Evolutionary conservation across 92 coral and sea anemone genomes (phyloP).

Genomic region (Anthopleura xanthogrammica): DNA sequence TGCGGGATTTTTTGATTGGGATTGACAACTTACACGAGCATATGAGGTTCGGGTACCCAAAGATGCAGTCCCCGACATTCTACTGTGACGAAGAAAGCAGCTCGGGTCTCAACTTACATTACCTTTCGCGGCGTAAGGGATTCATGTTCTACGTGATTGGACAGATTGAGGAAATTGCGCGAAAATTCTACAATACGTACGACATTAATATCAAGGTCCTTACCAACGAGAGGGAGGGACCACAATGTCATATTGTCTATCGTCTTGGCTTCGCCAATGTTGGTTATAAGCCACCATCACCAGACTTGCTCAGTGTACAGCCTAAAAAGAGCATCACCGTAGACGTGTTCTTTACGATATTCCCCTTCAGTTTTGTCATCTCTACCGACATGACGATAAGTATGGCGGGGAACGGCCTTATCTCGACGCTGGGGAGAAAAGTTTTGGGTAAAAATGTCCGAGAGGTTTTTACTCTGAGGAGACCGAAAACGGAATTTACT

Average conservation of each 20-base stretch:
- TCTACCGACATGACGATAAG: conserved; percentile 62
- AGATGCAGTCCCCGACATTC: conserved; percentile 78
- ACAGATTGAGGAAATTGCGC: conserved; percentile 72
- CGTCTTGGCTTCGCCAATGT: conserved; percentile 63
- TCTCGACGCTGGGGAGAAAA: conserved; percentile 65
- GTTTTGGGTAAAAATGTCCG: conserved; percentile 59
- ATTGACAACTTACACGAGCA: conserved; percentile 85
- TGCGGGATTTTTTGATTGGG: conserved; percentile 77
- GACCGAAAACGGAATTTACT: conserved; percentile 81
- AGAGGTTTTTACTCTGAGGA: conserved; percentile 68
- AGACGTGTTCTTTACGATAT: conserved; percentile 71
- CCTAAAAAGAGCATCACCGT: conserved; percentile 36
- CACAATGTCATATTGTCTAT: conserved; percentile 56
- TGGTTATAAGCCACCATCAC: conserved; percentile 54
- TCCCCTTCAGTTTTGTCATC: conserved; percentile 75
- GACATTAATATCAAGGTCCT: conserved; percentile 59
- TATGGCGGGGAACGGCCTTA: conserved; percentile 70
- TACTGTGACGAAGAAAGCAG: conserved; percentile 80
- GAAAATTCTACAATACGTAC: conserved; percentile 47
- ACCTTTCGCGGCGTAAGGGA: conserved; percentile 69
- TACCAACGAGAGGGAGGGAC: conserved; percentile 24
- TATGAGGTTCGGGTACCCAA: conserved; percentile 87
- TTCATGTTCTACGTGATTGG: conserved; percentile 76
- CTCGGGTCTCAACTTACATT: conserved; percentile 65
- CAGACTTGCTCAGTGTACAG: conserved; percentile 46